These are phyloP conservation scores for Bugulina stolonifera DNA, from an alignment of 2,888 invertebrate species.

Conservation along the genomic window DNA sequence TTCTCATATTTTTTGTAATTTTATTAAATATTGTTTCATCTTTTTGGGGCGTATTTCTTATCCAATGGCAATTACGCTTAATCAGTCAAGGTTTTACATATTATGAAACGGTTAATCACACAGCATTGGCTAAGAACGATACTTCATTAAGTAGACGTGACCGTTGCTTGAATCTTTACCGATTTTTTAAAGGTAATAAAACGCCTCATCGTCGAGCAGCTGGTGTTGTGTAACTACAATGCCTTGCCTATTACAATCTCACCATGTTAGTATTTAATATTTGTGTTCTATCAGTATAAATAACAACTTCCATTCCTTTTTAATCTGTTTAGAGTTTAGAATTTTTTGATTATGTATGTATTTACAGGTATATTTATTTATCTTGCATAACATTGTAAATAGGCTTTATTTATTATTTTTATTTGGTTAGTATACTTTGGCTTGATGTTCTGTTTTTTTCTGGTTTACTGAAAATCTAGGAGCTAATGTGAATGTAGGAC, in stretches of 20 bases:
- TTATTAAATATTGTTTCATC: conserved; percentile 39
- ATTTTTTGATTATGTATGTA: no score
- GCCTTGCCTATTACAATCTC: neutral
- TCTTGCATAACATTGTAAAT: no score
- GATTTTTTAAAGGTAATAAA: conserved; percentile 16
- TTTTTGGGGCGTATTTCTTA: conserved; percentile 39
- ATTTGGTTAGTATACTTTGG: no score
- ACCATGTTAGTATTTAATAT: no score
- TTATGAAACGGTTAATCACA: neutral
- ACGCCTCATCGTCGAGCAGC: conserved; percentile 27
- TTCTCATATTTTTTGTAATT: conserved; percentile 39
- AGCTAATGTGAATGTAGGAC: no score
- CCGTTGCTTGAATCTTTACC: neutral
- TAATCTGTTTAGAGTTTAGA: no score
- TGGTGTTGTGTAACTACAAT: neutral
- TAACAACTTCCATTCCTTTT: no score
- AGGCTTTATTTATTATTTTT: no score
- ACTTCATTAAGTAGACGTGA: neutral
- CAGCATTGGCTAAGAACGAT: neutral
- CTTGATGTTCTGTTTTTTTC: no score
- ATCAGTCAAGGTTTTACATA: conserved; percentile 39
- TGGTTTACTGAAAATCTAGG: no score
- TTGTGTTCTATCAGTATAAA: no score
- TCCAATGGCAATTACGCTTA: conserved; percentile 39
- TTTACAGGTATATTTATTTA: no score